phyloP scores from a whole-genome alignment of 2,888 invertebrate species.

The Hypena proboscidalis region DNA sequence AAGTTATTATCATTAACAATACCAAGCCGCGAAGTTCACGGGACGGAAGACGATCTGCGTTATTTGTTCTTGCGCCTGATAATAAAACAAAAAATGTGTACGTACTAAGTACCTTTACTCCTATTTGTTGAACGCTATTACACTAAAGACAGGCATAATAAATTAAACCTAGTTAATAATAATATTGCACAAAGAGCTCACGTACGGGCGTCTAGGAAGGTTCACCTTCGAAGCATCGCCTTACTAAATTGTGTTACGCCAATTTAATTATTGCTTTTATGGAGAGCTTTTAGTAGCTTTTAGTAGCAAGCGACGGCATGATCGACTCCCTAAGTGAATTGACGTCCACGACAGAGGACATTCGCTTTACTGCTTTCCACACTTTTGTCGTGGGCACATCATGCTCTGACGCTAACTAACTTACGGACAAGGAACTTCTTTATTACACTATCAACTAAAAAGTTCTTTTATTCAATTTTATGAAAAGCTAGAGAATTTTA shows the following conservation, averaged over 20 bases:
- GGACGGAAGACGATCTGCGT: no score
- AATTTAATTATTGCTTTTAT: conserved; percentile 86
- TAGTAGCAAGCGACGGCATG: conserved; percentile 80
- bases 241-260: conserved; percentile 82
- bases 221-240: conserved; percentile 72
- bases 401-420: conserved; percentile 9
- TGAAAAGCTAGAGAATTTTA: no score
- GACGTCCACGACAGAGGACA: conserved; percentile 69
- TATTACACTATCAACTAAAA: background rate
- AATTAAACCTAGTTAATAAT: conserved; percentile 32
- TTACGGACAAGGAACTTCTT: conserved; percentile 4
- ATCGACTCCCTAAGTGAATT: conserved; percentile 84
- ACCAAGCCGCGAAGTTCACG: no score
- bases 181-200: conserved; percentile 34
- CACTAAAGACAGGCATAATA: no score
- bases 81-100: no score
- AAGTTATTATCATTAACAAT: no score
- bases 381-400: conserved; percentile 31
- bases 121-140: no score
- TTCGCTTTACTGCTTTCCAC: conserved; percentile 55
- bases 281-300: conserved; percentile 86
- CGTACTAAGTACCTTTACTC: no score
- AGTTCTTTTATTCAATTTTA: no score
- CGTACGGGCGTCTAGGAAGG: conserved; percentile 27
- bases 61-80: no score